These are phyloP conservation scores for Macrostomum lignano DNA, from an alignment of 1,140 invertebrate species.

Conservation along the genomic window DNA sequence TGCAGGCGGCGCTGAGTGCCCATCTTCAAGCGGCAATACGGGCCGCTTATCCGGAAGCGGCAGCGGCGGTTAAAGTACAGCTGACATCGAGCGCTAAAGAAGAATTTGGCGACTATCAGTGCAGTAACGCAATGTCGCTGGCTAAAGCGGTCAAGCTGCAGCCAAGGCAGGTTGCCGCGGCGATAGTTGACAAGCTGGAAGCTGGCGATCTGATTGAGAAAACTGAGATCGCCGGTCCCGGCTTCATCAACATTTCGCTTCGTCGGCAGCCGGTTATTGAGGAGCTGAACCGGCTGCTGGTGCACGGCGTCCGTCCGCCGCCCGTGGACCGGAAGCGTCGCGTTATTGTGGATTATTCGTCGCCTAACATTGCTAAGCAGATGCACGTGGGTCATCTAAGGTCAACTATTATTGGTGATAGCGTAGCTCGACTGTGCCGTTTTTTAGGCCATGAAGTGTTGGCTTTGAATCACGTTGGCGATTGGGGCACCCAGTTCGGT, in stretches of 20 bases:
- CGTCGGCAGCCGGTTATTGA: conserved; percentile 37
- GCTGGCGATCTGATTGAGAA: background rate
- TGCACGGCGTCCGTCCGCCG: conserved; percentile 42
- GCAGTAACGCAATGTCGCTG: conserved; percentile 3
- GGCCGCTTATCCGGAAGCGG: too few species aligned
- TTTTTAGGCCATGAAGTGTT: conserved; percentile 50
- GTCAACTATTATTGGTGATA: conserved; percentile 82
- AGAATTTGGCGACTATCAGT: conserved; percentile 5
- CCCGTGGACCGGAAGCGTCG: conserved; percentile 30
- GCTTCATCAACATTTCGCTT: conserved; percentile 76
- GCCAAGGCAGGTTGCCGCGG: conserved; percentile 3
- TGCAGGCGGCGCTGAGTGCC: too few species aligned
- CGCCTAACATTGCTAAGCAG: conserved; percentile 97
- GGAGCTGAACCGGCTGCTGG: conserved; percentile 36
- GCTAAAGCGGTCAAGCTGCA: background rate
- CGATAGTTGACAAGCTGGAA: background rate
- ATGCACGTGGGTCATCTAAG: conserved; percentile 97
- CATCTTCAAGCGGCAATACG: too few species aligned
- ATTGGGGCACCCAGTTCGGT: conserved; percentile 99
- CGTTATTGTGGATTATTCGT: conserved; percentile 75
- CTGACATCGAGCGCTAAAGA: background rate
- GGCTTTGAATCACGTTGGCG: conserved; percentile 69
- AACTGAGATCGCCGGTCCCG: conserved; percentile 42
- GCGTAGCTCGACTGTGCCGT: conserved; percentile 59
- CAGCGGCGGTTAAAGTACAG: too few species aligned